Percentiles rank a stretch among this genome's conserved stretches.
Conservation (phyloP, 1,140 invertebrate species). For the Orius laevigatus region DNA sequence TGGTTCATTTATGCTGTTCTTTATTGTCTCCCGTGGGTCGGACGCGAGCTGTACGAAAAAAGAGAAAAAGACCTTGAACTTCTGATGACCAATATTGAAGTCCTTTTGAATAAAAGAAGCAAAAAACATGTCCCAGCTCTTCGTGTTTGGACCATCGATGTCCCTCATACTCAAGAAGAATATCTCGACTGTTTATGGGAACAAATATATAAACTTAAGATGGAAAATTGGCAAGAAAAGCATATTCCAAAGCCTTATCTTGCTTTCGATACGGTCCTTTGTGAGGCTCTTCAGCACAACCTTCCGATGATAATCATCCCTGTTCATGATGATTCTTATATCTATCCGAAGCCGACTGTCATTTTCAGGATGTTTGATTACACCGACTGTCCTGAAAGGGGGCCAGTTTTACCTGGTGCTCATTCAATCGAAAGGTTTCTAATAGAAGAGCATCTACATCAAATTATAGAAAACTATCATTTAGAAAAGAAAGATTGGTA, state of each 20-base stretch:
- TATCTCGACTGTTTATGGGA: slow-evolving; percentile 96
- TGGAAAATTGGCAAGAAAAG: slow-evolving; percentile 94
- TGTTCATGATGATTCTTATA: slow-evolving; percentile 73
- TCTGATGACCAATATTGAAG: slow-evolving; percentile 80
- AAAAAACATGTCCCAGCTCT: slow-evolving; percentile 83
- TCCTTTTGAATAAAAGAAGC: slow-evolving; percentile 83
- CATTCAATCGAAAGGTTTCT: slow-evolving; percentile 96
- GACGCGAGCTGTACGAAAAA: slow-evolving; percentile 89
- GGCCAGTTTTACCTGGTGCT: slow-evolving; percentile 74
- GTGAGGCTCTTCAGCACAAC: slow-evolving; percentile 91
- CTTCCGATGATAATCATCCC: slow-evolving; percentile 76
- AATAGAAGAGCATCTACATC: slow-evolving; percentile 91
- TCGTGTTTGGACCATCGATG: slow-evolving; percentile 81
- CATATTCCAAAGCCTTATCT: slow-evolving; percentile 90
- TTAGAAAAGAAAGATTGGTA: slow-evolving; percentile 87
- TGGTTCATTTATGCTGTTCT: slow-evolving; percentile 95
- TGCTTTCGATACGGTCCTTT: slow-evolving; percentile 86
- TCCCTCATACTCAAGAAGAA: slow-evolving; percentile 93
- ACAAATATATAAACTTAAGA: slow-evolving; percentile 78
- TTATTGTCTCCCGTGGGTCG: slow-evolving; percentile 88
- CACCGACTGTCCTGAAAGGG: slow-evolving; percentile 83
- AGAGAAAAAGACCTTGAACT: slow-evolving; percentile 88
- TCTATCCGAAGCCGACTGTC: slow-evolving; percentile 80
- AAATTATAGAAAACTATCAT: slow-evolving; percentile 81
- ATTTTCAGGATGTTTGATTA: slow-evolving; percentile 96